Evolutionary conservation across 2,888 invertebrate species (phyloP), one percentile per base, ranked within the genome.

Genomic region (Tenthredo distinguenda): DNA sequence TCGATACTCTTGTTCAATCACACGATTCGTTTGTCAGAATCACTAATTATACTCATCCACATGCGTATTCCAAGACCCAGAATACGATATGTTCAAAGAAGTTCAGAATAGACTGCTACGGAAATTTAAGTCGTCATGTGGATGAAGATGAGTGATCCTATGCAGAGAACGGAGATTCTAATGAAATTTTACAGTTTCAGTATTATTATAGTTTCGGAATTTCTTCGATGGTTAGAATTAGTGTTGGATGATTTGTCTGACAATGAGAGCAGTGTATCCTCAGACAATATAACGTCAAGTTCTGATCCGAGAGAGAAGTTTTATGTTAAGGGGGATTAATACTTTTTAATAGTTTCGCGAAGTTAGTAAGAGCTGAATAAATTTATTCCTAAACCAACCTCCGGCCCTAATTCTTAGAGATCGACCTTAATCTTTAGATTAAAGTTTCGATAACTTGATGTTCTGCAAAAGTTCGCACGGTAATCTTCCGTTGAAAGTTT

Each of bases 381-480:
- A 71, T 71, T 71, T 71, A 37, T 71, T 71, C 71, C 9, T n/a
- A 34, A 71, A n/a, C 18, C 34, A 37, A 37, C 18, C 71, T 37
- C 37, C 12, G 71, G 15, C 37, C 37, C 37, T n/a, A 71, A 71
- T 37, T 71, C 71, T n/a, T 37, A 37, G 37, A n/a, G 34, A 37
- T 71, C 71, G 7, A 37, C 71, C 37, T 68, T 26, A 68, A 55
- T 55, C 71, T 71, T 71, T 18, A 37, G 71, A 37, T 71, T 71
- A n/a, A n/a, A 71, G 34, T 71, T 71, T 71, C 71, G 31, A 31
- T 37, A 71, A 71, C 37, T 37, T 71, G 18, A 37, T 71, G 31
- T 37, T 71, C 12, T 37, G n/a, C 5, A 18, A 71, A 71, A 71
- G 18, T 34, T 71, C 18, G 18, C 71, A 31, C 71, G 34, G 71